A percentile compares a stretch with the other conserved stretches of the same genome.
Conservation (phyloP, 2,113 vertebrate genomes). For the Phaetusa simplex region DNA sequence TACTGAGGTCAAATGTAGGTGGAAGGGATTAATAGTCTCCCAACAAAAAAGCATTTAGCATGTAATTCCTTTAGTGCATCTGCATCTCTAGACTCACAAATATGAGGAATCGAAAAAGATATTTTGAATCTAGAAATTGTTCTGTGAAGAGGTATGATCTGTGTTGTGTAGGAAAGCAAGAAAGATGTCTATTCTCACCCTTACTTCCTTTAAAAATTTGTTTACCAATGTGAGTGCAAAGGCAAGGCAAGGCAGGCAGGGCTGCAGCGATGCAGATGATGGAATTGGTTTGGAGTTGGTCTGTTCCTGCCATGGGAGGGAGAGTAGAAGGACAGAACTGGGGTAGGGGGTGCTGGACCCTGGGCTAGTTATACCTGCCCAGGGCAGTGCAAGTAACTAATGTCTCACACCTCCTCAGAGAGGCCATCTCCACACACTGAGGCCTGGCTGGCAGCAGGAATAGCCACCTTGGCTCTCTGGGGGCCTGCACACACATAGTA, state of each 20-base stretch:
- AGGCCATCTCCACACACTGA: neutral
- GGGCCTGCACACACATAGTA: neutral
- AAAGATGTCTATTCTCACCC: neutral
- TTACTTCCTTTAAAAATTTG: neutral
- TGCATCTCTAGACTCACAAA: neutral
- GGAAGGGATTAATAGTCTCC: neutral
- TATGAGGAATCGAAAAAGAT: neutral
- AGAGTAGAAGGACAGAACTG: neutral
- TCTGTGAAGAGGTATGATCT: neutral
- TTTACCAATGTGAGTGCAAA: neutral
- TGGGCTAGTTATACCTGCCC: accelerated
- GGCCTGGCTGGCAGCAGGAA: neutral
- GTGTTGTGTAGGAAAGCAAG: neutral
- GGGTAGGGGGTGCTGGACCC: neutral
- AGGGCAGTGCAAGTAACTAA: neutral
- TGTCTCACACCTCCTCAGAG: neutral
- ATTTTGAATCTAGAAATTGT: neutral
- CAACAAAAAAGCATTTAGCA: neutral
- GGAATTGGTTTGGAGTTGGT: neutral
- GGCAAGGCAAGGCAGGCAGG: neutral
- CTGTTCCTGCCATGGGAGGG: neutral
- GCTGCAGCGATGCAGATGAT: neutral
- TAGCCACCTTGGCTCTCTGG: neutral
- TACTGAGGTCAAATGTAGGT: neutral
- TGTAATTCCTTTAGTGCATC: neutral